Evolutionary conservation across 1,140 invertebrate genomes (phyloP), one percentile per base, ranked within the genome.

Genomic region (Trialeurodes vaporariorum): DNA sequence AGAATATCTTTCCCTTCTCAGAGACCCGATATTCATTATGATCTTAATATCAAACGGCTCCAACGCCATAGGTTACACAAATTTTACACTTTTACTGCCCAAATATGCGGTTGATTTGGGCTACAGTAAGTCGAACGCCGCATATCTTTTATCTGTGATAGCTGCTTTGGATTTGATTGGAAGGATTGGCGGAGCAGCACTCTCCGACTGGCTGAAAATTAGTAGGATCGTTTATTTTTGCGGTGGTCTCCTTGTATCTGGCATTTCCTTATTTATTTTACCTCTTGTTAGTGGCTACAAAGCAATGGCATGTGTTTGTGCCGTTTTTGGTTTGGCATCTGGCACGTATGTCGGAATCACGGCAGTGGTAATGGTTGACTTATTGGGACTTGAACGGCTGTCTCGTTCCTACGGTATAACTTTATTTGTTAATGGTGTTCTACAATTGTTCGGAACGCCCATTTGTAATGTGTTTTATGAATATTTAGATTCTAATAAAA

Each of bases 261-360:
- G 90, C 0, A 76, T 91, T 23, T 85, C 87, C 2, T 76, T 93
- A 67, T 79, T 86, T 0, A 72, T 87, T 1, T 75, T 92, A 24
- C 91, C 90, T 0, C 78, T 87, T 22, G 83, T 85, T 1, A 76
- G 74, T 0, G 80, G 78, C 49, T 84, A 82, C 63, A 60, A 34
- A 0, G 78, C 80, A 21, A 79, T 92, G 1, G 83, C 86, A 40
- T 78, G 82, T 13, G 87, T 85, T 72, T 92, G 90, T 76, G 84
- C 85, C 1, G 73, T 89, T 1, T 92, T 92, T 74, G 91, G 91
- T 0, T 76, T 93, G 2, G 85, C 89, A 11, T 91, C 90, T 0
- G 90, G 91, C n/a, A 84, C 87, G n/a, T 92, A 92, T 74, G 87
- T 91, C 0, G 91, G 91, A 21, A 86, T 92, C 1, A 92, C 89